Conservation (phyloP, 2,113 vertebrate genomes). For the Anarrhichthys ocellatus region DNA sequence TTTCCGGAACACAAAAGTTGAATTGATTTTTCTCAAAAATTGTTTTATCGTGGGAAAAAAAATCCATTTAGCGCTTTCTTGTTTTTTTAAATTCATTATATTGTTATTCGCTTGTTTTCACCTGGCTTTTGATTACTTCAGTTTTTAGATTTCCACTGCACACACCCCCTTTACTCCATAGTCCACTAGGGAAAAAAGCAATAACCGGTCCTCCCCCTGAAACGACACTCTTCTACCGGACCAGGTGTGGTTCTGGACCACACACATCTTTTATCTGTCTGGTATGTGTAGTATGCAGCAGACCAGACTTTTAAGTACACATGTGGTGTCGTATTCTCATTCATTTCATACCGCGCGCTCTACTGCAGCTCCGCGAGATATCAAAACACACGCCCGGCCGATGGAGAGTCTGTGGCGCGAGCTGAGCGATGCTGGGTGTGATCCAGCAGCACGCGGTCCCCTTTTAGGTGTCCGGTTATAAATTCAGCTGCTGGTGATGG, state of each 20-base stretch:
- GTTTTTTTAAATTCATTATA: constrained; percentile 2
- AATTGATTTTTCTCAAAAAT: constrained; percentile 40
- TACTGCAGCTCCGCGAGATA: constrained; percentile 60
- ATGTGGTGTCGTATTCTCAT: constrained; percentile 35
- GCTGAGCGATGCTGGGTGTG: constrained; percentile 53
- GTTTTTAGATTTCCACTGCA: constrained; percentile 22
- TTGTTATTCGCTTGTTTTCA: constrained; percentile 1
- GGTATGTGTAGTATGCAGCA: background rate
- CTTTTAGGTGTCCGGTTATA: constrained; percentile 9
- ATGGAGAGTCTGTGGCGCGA: constrained; percentile 51
- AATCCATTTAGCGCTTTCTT: constrained; percentile 18
- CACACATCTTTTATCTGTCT: constrained; percentile 6
- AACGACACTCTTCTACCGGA: background rate
- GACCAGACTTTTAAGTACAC: constrained; percentile 12
- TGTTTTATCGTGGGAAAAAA: constrained; percentile 11
- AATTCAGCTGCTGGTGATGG: constrained; percentile 31
- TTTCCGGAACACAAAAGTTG: constrained; percentile 65
- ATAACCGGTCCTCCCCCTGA: background rate
- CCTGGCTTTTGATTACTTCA: constrained; percentile 23
- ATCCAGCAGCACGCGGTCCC: constrained; percentile 39
- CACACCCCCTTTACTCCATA: constrained; percentile 6
- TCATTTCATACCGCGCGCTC: constrained; percentile 72
- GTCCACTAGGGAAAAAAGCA: background rate
- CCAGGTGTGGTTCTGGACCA: background rate
- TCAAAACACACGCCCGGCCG: constrained; percentile 54